A percentile compares a stretch with the other conserved stretches of the same genome.
Evolutionary conservation across 2,888 invertebrate species (phyloP).

Genomic region (Xanthorhoe designata): DNA sequence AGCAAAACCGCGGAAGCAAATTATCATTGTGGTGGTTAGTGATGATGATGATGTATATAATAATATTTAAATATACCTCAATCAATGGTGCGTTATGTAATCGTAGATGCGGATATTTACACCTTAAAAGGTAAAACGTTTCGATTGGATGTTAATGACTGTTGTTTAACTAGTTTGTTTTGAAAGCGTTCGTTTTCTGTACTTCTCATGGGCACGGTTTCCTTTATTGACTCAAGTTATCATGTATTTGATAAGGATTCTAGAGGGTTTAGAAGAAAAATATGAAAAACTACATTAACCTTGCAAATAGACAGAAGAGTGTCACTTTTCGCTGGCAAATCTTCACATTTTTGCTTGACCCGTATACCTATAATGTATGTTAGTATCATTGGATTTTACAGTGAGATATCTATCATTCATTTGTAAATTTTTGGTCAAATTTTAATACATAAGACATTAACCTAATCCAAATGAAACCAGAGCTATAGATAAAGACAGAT

Average conservation of each 20-base stretch:
- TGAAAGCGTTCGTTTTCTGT: neutral
- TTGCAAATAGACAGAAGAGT: too few species aligned
- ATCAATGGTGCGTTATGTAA: neutral
- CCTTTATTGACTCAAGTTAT: neutral
- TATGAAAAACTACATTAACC: neutral
- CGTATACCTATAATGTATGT: too few species aligned
- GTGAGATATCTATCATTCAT: too few species aligned
- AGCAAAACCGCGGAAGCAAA: too few species aligned
- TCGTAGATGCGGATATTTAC: neutral
- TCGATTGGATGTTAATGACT: neutral
- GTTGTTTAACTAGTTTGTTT: neutral
- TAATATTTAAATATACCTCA: neutral
- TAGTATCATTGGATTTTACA: too few species aligned
- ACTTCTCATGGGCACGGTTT: neutral
- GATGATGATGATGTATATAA: neutral
- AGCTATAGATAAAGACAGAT: too few species aligned
- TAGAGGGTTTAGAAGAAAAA: neutral
- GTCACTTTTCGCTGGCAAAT: too few species aligned
- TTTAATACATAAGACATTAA: too few species aligned
- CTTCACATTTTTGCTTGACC: too few species aligned
- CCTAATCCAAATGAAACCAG: too few species aligned
- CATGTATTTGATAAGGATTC: too few species aligned
- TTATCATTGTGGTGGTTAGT: neutral
- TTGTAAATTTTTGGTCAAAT: too few species aligned
- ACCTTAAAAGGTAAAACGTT: neutral